A percentile compares a stretch with the other conserved stretches of the same genome.
These are phyloP conservation scores for Stegophylla sp. DNA, from an alignment of 2,888 invertebrate species.

Conservation along the genomic window DNA sequence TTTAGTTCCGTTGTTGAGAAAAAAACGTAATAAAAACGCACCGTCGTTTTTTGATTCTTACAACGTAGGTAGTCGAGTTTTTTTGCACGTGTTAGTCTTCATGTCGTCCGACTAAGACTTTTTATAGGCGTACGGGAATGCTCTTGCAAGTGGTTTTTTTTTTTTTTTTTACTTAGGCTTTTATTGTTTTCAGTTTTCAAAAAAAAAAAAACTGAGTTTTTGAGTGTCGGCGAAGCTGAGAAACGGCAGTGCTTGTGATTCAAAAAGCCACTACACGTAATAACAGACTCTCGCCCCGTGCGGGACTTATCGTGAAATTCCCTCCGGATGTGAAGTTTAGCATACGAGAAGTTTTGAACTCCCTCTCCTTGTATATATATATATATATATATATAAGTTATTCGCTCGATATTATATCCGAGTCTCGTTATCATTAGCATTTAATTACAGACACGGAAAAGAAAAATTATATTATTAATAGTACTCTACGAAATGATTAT, in stretches of 20 bases:
- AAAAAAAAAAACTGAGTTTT: slow-evolving; percentile 34
- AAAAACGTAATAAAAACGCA: slow-evolving; percentile 20
- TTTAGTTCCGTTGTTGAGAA: slow-evolving; percentile 32
- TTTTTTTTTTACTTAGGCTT: slow-evolving; percentile 14
- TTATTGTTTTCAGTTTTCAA: slow-evolving; percentile 50
- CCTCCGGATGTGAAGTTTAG: slow-evolving; percentile 52
- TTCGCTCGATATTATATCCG: slow-evolving; percentile 57
- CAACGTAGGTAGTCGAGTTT: slow-evolving; percentile 4
- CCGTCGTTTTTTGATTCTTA: slow-evolving; percentile 12
- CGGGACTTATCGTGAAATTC: slow-evolving; percentile 57
- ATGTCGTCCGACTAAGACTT: slow-evolving; percentile 14
- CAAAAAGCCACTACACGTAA: slow-evolving; percentile 56
- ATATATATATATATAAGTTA: no score
- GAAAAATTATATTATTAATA: slow-evolving; percentile 36
- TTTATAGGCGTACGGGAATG: slow-evolving; percentile 4
- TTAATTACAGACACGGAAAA: slow-evolving; percentile 33
- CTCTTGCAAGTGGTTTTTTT: background rate
- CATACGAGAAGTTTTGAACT: slow-evolving; percentile 50
- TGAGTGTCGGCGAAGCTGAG: slow-evolving; percentile 35
- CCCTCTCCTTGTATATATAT: slow-evolving; percentile 29
- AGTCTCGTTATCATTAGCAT: slow-evolving; percentile 57
- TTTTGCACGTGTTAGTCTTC: slow-evolving; percentile 33
- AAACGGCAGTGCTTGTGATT: slow-evolving; percentile 45
- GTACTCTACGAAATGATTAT: background rate
- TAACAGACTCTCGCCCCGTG: slow-evolving; percentile 44